These are phyloP conservation scores for Leptobrachium ailaonicum DNA, from an alignment of 2,113 vertebrate species.

Conservation along the genomic window DNA sequence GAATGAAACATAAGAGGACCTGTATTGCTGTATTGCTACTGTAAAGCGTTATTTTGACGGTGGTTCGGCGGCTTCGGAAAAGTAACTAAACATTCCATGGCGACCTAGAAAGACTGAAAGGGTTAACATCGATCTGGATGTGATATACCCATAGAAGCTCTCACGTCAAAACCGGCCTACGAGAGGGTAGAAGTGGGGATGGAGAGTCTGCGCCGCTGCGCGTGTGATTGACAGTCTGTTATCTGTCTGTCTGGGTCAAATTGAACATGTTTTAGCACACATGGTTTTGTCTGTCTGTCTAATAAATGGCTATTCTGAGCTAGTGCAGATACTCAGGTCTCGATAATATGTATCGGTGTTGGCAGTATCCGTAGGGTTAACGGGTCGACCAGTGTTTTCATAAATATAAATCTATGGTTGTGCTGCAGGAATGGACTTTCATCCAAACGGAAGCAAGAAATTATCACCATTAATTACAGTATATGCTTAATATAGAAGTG, in stretches of 20 bases:
- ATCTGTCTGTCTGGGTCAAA: slow-evolving; percentile 9
- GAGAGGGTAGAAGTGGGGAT: not conserved
- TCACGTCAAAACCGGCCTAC: not conserved
- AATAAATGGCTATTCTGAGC: slow-evolving; percentile 15
- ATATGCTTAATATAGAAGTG: too few relatives aligned
- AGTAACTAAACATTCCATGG: too few relatives aligned
- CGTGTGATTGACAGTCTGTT: slow-evolving; percentile 12
- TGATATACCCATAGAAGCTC: not conserved
- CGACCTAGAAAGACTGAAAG: not conserved
- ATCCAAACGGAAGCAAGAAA: not conserved
- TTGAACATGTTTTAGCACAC: not conserved
- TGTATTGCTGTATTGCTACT: too few relatives aligned
- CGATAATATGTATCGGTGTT: slow-evolving; percentile 9
- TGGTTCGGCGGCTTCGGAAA: too few relatives aligned
- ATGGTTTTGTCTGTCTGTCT: slow-evolving; percentile 19
- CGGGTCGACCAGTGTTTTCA: not conserved
- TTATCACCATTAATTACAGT: not conserved
- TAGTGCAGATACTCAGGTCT: slow-evolving; percentile 6
- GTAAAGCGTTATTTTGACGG: too few relatives aligned
- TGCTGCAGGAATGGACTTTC: slow-evolving; percentile 2
- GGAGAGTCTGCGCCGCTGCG: not conserved
- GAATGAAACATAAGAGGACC: too few relatives aligned
- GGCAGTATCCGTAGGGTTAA: not conserved
- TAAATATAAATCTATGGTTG: slow-evolving; percentile 1
- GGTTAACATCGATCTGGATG: not conserved